These are phyloP conservation scores for Cephalopachus bancanus DNA, from an alignment of 2,797 vertebrate genomes.

Conservation along the genomic window DNA sequence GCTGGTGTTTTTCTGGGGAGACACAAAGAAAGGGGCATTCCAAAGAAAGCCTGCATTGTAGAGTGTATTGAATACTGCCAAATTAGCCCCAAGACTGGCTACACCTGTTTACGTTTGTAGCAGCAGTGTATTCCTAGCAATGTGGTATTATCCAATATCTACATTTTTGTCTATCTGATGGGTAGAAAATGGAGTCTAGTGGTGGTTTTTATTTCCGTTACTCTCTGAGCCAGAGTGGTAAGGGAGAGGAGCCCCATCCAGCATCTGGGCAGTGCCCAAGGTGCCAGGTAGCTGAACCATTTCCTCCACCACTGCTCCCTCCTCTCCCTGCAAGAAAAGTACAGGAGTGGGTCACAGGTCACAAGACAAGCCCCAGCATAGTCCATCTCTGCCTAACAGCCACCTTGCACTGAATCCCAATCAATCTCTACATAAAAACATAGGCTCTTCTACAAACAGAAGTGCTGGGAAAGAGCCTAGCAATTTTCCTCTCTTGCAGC, in stretches of 20 bases:
- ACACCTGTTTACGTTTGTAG: neutral
- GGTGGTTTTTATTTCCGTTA: neutral
- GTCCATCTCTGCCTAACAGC: conserved; percentile 28
- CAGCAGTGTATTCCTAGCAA: neutral
- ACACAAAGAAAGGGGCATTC: neutral
- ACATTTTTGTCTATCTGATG: neutral
- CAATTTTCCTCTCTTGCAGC: neutral
- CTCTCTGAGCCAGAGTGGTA: neutral
- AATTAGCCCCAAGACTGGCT: neutral
- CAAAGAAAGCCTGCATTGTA: neutral
- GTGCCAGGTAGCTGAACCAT: neutral
- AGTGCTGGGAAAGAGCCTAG: neutral
- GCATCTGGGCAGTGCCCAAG: neutral
- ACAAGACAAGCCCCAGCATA: neutral
- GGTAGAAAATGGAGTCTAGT: neutral
- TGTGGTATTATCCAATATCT: neutral
- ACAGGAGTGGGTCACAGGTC: neutral
- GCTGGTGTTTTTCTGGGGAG: neutral
- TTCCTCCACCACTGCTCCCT: neutral
- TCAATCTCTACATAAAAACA: neutral
- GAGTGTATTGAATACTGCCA: neutral
- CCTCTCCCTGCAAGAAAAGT: conserved; percentile 2
- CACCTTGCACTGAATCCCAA: neutral
- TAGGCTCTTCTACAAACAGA: neutral
- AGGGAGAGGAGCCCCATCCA: too few relatives aligned